Percentiles rank a stretch among this genome's conserved stretches.
Conservation (phyloP, 2,113 vertebrate species). For the Hucho hucho region DNA sequence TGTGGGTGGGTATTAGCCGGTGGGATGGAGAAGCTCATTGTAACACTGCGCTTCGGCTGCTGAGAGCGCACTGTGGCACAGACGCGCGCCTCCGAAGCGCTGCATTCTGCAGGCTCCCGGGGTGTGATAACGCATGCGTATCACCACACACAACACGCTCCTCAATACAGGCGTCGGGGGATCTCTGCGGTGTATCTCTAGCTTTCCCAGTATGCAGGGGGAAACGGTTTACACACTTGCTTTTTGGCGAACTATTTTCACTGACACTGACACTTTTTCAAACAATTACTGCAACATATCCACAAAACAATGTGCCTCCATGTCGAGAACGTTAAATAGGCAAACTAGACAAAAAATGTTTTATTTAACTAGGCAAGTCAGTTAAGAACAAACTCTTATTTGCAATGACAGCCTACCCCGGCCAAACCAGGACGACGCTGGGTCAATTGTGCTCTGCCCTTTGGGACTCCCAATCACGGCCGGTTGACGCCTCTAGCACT, state of each 20-base stretch:
- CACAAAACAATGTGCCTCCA: neutral
- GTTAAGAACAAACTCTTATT: neutral
- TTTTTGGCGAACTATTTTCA: neutral
- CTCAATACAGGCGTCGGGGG: neutral
- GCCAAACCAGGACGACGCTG: no score
- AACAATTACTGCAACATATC: neutral
- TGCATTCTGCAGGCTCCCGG: constrained; percentile 32
- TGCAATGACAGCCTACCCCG: neutral
- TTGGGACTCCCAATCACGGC: no score
- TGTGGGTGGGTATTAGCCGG: constrained; percentile 71
- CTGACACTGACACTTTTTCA: neutral
- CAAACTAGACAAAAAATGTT: no score
- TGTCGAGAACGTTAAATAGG: no score
- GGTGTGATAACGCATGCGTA: constrained; percentile 57
- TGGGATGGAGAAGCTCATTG: constrained; percentile 58
- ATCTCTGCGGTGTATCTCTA: neutral
- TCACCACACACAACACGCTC: neutral
- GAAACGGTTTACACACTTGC: neutral
- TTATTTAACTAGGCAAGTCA: neutral
- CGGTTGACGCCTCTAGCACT: no score
- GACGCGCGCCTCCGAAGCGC: constrained; percentile 17
- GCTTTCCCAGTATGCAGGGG: neutral
- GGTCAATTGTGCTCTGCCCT: no score
- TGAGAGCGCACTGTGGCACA: constrained; percentile 56
- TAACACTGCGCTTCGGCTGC: constrained; percentile 60